These are phyloP conservation scores for Brachyrhaphis roseni DNA, from an alignment of 2,797 vertebrate species.

Conservation along the genomic window DNA sequence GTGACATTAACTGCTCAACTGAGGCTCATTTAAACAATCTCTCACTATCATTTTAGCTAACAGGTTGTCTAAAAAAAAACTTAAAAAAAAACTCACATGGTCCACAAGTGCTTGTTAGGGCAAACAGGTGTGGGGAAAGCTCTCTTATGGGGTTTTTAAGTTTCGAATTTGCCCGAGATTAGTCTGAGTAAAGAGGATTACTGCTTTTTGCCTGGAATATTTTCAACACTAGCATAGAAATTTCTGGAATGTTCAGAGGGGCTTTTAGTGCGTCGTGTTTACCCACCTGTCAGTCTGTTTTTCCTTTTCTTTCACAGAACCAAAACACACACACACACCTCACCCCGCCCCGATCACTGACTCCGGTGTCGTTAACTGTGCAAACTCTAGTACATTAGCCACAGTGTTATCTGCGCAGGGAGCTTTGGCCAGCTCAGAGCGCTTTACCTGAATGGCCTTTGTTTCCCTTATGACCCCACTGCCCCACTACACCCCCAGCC, in stretches of 20 bases:
- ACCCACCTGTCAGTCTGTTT: slow-evolving; percentile 75
- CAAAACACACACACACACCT: slow-evolving; percentile 34
- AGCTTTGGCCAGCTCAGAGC: slow-evolving; percentile 65
- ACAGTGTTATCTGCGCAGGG: slow-evolving; percentile 72
- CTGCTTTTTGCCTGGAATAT: slow-evolving; percentile 63
- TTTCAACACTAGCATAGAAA: slow-evolving; percentile 67
- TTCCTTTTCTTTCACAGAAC: slow-evolving; percentile 53
- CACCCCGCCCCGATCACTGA: slow-evolving; percentile 3
- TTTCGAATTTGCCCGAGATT: slow-evolving; percentile 72
- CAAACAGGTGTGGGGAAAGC: slow-evolving; percentile 25
- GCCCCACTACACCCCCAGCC: too few species aligned
- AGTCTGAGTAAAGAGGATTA: slow-evolving; percentile 77
- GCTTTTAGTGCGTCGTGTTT: slow-evolving; percentile 75
- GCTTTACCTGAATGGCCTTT: slow-evolving; percentile 83
- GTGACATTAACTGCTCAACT: background rate
- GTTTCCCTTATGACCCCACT: slow-evolving; percentile 51
- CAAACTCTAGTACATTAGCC: slow-evolving; percentile 72
- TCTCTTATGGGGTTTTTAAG: slow-evolving; percentile 61
- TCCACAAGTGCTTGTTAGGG: slow-evolving; percentile 24
- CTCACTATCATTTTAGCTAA: background rate
- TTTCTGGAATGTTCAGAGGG: slow-evolving; percentile 77
- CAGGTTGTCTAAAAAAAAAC: background rate
- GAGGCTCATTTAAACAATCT: background rate
- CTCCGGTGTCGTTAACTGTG: slow-evolving; percentile 52
- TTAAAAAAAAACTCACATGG: slow-evolving; percentile 1